Base-by-base conservation (phyloP, 2,797 vertebrate species). In the Argentina silus region DNA sequence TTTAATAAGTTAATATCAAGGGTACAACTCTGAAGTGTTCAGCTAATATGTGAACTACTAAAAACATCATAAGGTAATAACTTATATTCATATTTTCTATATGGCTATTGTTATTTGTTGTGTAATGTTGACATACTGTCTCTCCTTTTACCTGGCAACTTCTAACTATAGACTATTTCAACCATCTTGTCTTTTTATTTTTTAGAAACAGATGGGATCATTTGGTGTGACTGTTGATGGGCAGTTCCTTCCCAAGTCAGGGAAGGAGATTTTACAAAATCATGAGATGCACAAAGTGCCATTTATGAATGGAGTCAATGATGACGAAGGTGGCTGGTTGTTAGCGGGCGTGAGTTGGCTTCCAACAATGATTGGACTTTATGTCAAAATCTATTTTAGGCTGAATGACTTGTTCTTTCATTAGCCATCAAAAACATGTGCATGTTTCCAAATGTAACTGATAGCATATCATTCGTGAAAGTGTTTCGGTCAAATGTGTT, bases 211-310 rank as follows among this genome's bases (percentile, higher is more conserved):
- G 11, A 0, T 23, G 0, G 0, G 57, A 8, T 2, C 0, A 2
- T 85, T 80, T 65, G 43, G 55, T 19, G 50, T 86, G 19, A 66
- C 78, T 2, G 21, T 0, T 0, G 86, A 86, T 78, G 83, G 81
- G 14, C 23, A 15, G 6, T 88, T 85, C 10, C 70, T 88, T 56
- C 67, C 76, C 15, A 79, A 83, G 62, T 23, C 71, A 45, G 60
- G 14, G n/a, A 43, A 67, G 10, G 79, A 85, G 62, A 45, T 78
- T 75, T 51, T 86, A 21, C 72, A 81, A 45, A 76, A 70, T n/a
- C 81, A 78, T 10, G 48, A 84, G 57, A 78, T 88, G 47, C 81
- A 56, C 15, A 85, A 85, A 69, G 80, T 86, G n/a, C 86, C 86
- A 14, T 67, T 88, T 1, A 78, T 88, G 50, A 81, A 50, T 1